These are phyloP conservation scores for Noctua janthina DNA, from an alignment of 2,888 invertebrate species.

Conservation along the genomic window DNA sequence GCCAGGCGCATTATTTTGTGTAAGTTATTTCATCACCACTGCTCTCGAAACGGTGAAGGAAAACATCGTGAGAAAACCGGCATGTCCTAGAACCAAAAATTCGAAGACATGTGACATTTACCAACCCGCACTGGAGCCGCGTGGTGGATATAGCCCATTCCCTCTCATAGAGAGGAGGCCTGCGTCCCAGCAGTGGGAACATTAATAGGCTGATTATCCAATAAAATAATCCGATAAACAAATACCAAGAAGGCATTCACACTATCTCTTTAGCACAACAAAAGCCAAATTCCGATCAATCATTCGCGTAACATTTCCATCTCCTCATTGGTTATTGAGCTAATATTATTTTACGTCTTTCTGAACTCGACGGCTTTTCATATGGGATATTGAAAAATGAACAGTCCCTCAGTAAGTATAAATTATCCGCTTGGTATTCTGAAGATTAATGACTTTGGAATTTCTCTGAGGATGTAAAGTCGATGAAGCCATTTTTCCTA, in stretches of 20 bases:
- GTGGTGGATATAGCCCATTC: too few species aligned
- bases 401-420: constrained; percentile 75
- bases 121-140: too few species aligned
- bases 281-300: constrained; percentile 23
- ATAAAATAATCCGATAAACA: neutral
- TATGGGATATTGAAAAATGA: constrained; percentile 74
- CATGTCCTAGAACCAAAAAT: too few species aligned
- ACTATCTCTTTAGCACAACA: constrained; percentile 8
- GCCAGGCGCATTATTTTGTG: too few species aligned
- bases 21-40: too few species aligned
- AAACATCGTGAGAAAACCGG: too few species aligned
- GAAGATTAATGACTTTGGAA: constrained; percentile 85
- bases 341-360: constrained; percentile 52
- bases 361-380: constrained; percentile 58
- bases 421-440: constrained; percentile 78
- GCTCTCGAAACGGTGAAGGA: too few species aligned
- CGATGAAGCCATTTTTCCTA: constrained; percentile 87
- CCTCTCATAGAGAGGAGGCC: too few species aligned
- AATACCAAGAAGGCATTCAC: constrained; percentile 9
- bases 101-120: too few species aligned
- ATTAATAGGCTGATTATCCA: too few species aligned
- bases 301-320: constrained; percentile 38
- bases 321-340: constrained; percentile 25
- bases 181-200: too few species aligned
- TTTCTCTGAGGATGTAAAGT: constrained; percentile 83